phyloP scores from a whole-genome alignment of 2,888 invertebrate species.

The Athrips mouffetella region DNA sequence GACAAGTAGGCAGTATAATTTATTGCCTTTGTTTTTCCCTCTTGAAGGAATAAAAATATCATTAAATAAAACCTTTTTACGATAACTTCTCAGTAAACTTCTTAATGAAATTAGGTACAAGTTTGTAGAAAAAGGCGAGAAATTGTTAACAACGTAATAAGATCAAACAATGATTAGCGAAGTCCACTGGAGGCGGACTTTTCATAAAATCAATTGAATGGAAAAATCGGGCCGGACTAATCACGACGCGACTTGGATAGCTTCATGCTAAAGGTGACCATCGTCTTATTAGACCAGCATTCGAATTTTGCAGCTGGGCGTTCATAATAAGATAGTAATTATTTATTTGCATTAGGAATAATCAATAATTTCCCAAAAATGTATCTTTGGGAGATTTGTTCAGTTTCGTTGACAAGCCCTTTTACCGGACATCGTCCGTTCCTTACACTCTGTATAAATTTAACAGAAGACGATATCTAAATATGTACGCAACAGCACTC shows the following conservation, averaged over 20 bases:
- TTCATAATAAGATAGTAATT: background rate
- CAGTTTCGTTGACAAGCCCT: no score
- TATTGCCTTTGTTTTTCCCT: no score
- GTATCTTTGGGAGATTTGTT: no score
- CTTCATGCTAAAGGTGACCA: constrained; percentile 32
- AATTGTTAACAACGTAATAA: constrained; percentile 46
- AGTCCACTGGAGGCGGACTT: constrained; percentile 38
- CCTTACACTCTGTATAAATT: no score
- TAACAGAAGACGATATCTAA: no score
- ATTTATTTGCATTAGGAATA: background rate
- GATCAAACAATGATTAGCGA: constrained; percentile 68
- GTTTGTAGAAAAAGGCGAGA: constrained; percentile 21
- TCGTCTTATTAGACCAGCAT: background rate
- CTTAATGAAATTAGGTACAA: background rate
- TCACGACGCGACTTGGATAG: constrained; percentile 52
- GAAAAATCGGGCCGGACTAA: constrained; percentile 69
- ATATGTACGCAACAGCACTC: no score
- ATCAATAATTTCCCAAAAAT: constrained; percentile 2
- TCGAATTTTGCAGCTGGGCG: no score
- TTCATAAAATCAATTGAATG: constrained; percentile 74
- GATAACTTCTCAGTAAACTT: no score
- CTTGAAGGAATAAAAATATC: no score
- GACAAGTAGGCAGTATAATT: no score
- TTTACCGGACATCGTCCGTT: no score
- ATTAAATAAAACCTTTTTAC: no score